Conservation (phyloP, 2,797 vertebrate genomes). For the Hemitrygon akajei region DNA sequence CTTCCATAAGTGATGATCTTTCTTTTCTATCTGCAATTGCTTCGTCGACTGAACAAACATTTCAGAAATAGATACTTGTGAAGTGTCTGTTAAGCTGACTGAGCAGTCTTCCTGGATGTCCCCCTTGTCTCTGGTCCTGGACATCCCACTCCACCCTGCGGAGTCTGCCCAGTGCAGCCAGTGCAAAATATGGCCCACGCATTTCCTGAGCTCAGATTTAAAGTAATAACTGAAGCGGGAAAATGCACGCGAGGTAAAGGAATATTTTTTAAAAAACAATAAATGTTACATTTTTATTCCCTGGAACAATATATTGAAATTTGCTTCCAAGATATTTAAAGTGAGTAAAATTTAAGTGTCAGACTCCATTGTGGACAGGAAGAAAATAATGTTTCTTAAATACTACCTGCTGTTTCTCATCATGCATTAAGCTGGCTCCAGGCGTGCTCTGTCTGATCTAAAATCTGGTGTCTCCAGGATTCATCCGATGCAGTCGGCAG, state of each 20-base stretch:
- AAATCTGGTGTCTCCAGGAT: constrained; percentile 72
- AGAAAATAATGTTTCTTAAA: constrained; percentile 68
- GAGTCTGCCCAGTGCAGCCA: background rate
- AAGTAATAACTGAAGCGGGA: constrained; percentile 43
- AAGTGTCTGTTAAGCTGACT: no score
- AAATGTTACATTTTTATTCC: constrained; percentile 52
- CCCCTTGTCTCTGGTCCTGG: background rate
- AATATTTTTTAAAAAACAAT: constrained; percentile 46
- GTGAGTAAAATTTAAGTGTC: constrained; percentile 52
- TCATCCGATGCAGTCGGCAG: constrained; percentile 74
- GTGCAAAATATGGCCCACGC: background rate
- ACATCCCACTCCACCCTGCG: background rate
- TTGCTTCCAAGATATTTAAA: constrained; percentile 45
- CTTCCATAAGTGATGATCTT: background rate
- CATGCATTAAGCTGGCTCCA: constrained; percentile 60
- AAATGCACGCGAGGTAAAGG: constrained; percentile 46
- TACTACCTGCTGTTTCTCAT: constrained; percentile 62
- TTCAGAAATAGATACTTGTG: background rate
- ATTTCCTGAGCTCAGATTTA: constrained; percentile 5
- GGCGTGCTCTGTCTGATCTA: constrained; percentile 55
- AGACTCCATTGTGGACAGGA: constrained; percentile 60
- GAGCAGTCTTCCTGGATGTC: no score
- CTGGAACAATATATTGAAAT: constrained; percentile 45
- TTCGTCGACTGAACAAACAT: background rate
- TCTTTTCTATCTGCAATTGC: background rate